A percentile compares a stretch with the other conserved stretches of the same genome.
Conservation (phyloP, 2,888 invertebrate genomes). For the Epinotia bilunana region DNA sequence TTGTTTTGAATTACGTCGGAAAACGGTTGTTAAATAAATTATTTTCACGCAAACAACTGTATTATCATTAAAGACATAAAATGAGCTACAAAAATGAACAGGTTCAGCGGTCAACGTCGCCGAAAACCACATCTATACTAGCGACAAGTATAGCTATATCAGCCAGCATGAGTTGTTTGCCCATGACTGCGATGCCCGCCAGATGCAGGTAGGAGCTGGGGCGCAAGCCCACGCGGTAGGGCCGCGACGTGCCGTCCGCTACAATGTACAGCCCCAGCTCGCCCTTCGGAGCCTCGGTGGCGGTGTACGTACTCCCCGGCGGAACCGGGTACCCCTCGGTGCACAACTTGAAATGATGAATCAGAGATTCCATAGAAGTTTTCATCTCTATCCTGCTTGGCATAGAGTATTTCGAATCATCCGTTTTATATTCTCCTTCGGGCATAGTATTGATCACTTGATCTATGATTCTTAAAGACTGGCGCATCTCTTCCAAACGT, state of each 20-base stretch:
- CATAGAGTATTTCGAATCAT: constrained; percentile 91
- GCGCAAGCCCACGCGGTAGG: constrained; percentile 87
- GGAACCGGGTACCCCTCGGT: constrained; percentile 93
- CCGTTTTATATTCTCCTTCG: constrained; percentile 89
- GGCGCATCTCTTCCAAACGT: constrained; percentile 89
- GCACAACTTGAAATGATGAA: constrained; percentile 95
- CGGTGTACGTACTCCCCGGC: constrained; percentile 92
- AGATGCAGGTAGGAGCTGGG: constrained; percentile 85
- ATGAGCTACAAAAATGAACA: neutral
- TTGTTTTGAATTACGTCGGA: neutral
- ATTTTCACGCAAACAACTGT: constrained; percentile 25
- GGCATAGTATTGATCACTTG: constrained; percentile 95
- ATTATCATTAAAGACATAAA: neutral
- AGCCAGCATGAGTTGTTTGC: constrained; percentile 88
- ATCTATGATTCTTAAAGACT: constrained; percentile 90
- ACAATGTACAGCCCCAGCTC: constrained; percentile 95
- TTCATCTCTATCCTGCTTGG: constrained; percentile 93
- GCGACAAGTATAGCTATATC: constrained; percentile 93
- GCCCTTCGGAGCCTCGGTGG: constrained; percentile 93
- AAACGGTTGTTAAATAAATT: constrained; percentile 33
- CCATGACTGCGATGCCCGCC: constrained; percentile 86
- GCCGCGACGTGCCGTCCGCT: constrained; percentile 91
- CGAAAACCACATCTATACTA: constrained; percentile 86
- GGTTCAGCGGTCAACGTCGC: constrained; percentile 84
- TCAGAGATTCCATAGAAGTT: constrained; percentile 93